phyloP scores from a whole-genome alignment of 23 tunicate species.

The Ascidia mentula region DNA sequence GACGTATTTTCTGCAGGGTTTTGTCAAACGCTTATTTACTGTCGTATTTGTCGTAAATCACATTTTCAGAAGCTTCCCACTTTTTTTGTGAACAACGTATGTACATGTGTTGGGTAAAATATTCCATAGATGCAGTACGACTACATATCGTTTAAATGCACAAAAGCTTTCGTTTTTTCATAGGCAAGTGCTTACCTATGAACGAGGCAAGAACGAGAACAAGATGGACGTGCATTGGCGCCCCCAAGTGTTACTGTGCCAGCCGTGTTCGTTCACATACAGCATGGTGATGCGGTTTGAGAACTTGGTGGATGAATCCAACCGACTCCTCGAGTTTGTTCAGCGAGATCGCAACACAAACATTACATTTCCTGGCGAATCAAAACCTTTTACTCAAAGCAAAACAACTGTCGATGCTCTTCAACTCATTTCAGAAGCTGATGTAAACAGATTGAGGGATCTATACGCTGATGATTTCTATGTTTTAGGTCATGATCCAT shows the following conservation, averaged over 20 bases:
- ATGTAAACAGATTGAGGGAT: slow-evolving; percentile 24
- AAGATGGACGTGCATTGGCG: slow-evolving; percentile 77
- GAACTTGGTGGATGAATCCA: slow-evolving; percentile 45
- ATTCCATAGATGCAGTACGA: no score
- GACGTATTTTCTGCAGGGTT: no score
- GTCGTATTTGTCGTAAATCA: no score
- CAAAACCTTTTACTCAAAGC: neutral
- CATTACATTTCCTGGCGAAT: slow-evolving; percentile 26
- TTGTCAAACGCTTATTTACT: no score
- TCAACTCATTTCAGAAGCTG: slow-evolving; percentile 22
- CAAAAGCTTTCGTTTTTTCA: no score
- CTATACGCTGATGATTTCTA: slow-evolving; percentile 50
- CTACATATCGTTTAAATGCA: no score
- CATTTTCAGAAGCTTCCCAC: no score
- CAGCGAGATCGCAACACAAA: slow-evolving; percentile 11
- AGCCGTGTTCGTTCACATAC: slow-evolving; percentile 58
- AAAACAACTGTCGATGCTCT: slow-evolving; percentile 18
- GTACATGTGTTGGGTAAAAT: no score
- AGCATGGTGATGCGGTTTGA: slow-evolving; percentile 68
- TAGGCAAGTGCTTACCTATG: neutral
- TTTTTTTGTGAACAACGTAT: no score
- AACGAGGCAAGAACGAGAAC: neutral
- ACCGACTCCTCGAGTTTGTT: slow-evolving; percentile 40
- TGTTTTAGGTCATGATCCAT: slow-evolving; percentile 46
- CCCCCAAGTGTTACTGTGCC: slow-evolving; percentile 59